phyloP scores from a whole-genome alignment of 2,888 invertebrate genomes.

The Dasysyrphus albostriatus region DNA sequence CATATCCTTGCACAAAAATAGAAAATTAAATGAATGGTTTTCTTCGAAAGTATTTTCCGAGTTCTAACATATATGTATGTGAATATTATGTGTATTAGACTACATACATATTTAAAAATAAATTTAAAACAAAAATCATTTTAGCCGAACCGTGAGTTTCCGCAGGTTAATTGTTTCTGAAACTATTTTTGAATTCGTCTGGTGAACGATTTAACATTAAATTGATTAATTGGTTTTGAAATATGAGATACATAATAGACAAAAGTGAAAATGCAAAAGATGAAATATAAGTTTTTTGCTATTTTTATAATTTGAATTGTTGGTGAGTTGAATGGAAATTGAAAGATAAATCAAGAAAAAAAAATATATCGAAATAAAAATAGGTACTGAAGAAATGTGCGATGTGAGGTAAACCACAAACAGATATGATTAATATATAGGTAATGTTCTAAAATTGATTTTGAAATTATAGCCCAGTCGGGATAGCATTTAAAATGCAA shows the following conservation, averaged over 20 bases:
- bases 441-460: too few species aligned
- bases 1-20: slow-evolving; percentile 10
- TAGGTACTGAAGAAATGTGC: too few species aligned
- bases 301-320: neutral
- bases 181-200: neutral
- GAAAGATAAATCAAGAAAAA: neutral
- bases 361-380: too few species aligned
- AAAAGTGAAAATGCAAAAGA: neutral
- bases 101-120: slow-evolving; percentile 32
- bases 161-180: slow-evolving; percentile 38
- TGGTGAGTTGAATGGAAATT: neutral
- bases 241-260: neutral
- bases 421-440: too few species aligned
- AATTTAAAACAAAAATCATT: neutral
- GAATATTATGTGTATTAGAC: too few species aligned
- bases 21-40: neutral
- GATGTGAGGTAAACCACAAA: too few species aligned
- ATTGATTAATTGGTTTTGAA: slow-evolving; percentile 49
- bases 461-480: too few species aligned
- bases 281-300: neutral
- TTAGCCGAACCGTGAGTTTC: neutral
- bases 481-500: too few species aligned
- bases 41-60: neutral
- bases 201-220: slow-evolving; percentile 25
- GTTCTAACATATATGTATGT: too few species aligned